Conservation (phyloP, 1,140 invertebrate genomes). For the Delia radicum region DNA sequence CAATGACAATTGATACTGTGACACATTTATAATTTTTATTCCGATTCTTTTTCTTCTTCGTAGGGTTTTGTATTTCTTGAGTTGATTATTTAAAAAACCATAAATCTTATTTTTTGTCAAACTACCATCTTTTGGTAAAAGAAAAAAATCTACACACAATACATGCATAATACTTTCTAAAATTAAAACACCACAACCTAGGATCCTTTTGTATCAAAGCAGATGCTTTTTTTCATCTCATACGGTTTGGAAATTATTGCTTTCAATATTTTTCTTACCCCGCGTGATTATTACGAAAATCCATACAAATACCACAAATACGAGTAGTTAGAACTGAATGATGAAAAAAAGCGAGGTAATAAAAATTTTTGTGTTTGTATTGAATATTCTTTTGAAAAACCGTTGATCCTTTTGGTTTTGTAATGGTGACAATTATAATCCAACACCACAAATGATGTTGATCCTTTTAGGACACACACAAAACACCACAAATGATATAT, state of each 20-base stretch:
- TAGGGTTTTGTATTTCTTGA: no score
- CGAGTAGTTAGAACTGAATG: background rate
- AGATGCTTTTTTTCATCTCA: background rate
- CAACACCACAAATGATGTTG: constrained; percentile 17
- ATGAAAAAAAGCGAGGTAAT: background rate
- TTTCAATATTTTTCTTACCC: constrained; percentile 7
- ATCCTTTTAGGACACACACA: constrained; percentile 16
- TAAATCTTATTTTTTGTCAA: constrained; percentile 9
- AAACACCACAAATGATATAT: background rate
- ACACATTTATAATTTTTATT: background rate
- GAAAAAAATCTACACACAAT: no score
- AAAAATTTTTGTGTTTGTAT: constrained; percentile 1
- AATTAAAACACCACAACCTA: background rate
- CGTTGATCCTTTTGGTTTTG: constrained; percentile 16
- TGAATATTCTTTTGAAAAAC: background rate
- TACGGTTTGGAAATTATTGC: background rate
- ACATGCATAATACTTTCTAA: background rate
- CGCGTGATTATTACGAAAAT: constrained; percentile 5
- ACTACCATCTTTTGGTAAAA: background rate
- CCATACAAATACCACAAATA: constrained; percentile 10
- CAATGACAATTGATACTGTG: background rate
- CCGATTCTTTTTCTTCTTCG: background rate
- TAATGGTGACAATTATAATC: constrained; percentile 14
- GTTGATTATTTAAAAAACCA: constrained; percentile 22
- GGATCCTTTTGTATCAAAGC: background rate